Percentiles rank a stretch among this genome's conserved stretches.
Evolutionary conservation across 2,113 vertebrate species (phyloP).

Genomic region (Elanus axillaris): DNA sequence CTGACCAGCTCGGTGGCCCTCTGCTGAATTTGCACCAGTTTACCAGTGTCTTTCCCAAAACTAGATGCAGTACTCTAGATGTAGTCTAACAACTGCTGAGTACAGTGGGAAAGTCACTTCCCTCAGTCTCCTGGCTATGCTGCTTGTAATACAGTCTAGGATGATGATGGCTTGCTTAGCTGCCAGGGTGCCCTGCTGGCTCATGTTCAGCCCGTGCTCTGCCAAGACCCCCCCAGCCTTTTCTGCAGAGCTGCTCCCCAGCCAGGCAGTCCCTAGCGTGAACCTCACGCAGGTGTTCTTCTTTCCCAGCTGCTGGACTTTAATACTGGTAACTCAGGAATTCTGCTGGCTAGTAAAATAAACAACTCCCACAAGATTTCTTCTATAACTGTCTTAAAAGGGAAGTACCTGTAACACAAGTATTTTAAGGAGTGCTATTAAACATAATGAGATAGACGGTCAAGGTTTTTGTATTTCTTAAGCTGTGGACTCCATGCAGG

Average conservation of each 20-base stretch:
- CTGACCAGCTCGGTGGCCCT: neutral
- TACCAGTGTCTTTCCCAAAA: neutral
- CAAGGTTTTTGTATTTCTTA: neutral
- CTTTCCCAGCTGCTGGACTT: neutral
- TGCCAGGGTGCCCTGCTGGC: neutral
- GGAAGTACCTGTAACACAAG: neutral
- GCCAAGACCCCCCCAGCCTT: neutral
- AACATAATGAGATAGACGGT: neutral
- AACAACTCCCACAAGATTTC: neutral
- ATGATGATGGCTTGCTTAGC: neutral
- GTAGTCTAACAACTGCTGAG: neutral
- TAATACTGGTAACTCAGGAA: neutral
- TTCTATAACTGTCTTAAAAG: neutral
- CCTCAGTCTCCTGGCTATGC: neutral
- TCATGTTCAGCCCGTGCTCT: neutral
- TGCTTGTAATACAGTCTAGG: accelerated
- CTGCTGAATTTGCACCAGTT: neutral
- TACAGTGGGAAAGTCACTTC: neutral
- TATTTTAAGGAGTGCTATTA: neutral
- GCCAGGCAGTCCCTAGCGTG: neutral
- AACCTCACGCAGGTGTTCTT: neutral
- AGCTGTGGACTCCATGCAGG: neutral
- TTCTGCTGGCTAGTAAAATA: neutral
- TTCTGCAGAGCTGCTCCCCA: neutral
- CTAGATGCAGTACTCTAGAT: neutral